These are phyloP conservation scores for Quiscalus mexicanus DNA, from an alignment of 2,113 vertebrate species.

Conservation along the genomic window DNA sequence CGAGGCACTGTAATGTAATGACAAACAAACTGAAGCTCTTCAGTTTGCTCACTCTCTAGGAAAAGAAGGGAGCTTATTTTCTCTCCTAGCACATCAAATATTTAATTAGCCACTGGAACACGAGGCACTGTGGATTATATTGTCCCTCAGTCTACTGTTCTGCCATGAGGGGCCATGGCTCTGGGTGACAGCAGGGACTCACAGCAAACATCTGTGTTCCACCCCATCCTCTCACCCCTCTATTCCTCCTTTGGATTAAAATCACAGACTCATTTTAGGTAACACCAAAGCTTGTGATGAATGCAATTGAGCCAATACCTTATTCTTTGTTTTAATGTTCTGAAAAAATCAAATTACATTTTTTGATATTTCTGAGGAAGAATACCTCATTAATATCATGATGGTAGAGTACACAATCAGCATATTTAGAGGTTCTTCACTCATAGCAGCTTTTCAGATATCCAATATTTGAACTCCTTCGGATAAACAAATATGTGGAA, in stretches of 20 bases:
- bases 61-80: neutral
- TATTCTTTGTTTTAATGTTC: neutral
- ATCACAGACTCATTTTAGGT: neutral
- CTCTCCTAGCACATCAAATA: neutral
- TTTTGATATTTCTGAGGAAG: neutral
- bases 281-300: neutral
- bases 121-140: neutral
- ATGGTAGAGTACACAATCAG: neutral
- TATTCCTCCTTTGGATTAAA: neutral
- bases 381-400: constrained; percentile 14
- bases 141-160: neutral
- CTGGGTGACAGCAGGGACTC: neutral
- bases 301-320: neutral
- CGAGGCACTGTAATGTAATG: neutral
- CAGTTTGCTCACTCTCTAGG: neutral
- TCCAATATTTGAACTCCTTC: constrained; percentile 33
- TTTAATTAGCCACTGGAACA: neutral
- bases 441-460: neutral
- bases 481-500: neutral
- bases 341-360: neutral
- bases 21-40: neutral
- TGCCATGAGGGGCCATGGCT: neutral
- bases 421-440: constrained; percentile 28
- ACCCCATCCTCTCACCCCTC: neutral
- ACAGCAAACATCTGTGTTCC: neutral